Evolutionary conservation across 2,113 vertebrate genomes (phyloP).

Genomic region (Climacteris rufus): DNA sequence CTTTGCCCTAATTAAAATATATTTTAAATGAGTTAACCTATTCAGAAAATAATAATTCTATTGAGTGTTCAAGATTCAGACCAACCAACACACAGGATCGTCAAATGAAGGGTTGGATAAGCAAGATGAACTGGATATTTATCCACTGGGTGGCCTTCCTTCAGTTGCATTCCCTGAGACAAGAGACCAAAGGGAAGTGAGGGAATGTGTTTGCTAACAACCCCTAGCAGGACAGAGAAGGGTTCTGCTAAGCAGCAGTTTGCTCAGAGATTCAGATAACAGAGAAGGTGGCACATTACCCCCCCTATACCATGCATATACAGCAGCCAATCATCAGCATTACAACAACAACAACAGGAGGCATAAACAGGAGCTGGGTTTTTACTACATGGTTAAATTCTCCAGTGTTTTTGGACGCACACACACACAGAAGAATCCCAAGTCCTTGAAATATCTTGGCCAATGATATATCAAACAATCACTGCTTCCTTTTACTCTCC

Average conservation of each 20-base stretch:
- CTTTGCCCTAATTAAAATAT: neutral
- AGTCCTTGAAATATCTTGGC: neutral
- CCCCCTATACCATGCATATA: rapidly evolving
- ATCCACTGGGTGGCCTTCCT: neutral
- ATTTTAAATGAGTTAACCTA: neutral
- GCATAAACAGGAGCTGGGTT: neutral
- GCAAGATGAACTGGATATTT: neutral
- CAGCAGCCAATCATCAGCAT: neutral
- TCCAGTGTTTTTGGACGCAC: neutral
- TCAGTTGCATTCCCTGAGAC: neutral
- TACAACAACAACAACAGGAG: neutral
- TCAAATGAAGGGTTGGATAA: neutral
- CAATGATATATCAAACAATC: rapidly evolving
- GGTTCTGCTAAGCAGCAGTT: neutral
- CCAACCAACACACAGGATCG: neutral
- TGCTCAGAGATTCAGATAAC: neutral
- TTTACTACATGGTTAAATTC: neutral
- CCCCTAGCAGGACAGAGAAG: neutral
- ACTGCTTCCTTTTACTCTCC: neutral
- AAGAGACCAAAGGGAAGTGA: neutral
- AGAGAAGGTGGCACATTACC: neutral
- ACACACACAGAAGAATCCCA: rapidly evolving
- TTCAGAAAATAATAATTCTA: neutral
- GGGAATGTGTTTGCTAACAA: neutral
- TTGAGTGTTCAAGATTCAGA: neutral